A percentile compares a stretch with the other conserved stretches of the same genome.
Conservation (phyloP, 2,888 invertebrate species). For the Perizoma affinitatum region DNA sequence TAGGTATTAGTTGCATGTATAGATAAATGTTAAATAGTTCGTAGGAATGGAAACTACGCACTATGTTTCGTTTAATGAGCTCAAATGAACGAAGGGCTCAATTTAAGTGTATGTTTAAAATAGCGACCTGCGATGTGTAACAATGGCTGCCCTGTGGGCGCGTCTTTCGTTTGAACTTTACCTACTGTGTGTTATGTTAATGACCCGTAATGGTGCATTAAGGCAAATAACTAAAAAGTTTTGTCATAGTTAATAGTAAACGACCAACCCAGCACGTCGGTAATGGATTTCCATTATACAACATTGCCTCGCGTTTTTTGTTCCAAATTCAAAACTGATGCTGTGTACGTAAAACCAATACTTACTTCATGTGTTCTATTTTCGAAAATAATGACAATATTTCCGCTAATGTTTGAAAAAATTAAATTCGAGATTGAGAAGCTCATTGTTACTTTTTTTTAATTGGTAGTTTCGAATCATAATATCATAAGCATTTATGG, state of each 20-base stretch:
- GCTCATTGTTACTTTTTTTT: not conserved
- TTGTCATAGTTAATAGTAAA: too few species aligned
- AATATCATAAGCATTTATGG: too few species aligned
- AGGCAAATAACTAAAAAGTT: too few species aligned
- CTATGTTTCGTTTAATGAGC: conserved; percentile 33
- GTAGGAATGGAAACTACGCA: conserved; percentile 37
- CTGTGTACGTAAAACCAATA: too few species aligned
- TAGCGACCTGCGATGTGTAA: conserved; percentile 9
- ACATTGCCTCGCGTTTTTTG: too few species aligned
- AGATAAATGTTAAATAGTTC: conserved; percentile 2
- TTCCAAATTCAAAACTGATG: too few species aligned
- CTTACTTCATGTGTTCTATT: too few species aligned
- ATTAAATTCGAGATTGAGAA: not conserved
- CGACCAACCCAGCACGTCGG: too few species aligned
- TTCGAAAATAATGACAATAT: too few species aligned
- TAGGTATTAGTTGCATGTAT: not conserved
- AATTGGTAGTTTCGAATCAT: too few species aligned
- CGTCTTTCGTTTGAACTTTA: conserved; percentile 8
- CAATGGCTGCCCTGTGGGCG: conserved; percentile 16
- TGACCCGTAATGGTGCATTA: not conserved
- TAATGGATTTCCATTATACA: too few species aligned
- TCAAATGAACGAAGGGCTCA: conserved; percentile 26
- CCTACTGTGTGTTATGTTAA: not conserved
- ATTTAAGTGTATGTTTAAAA: conserved; percentile 7
- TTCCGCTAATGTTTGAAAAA: too few species aligned